Evolutionary conservation across 2,113 vertebrate species (phyloP), one percentile per base, ranked within the genome.

Genomic region (Microtus oregoni): DNA sequence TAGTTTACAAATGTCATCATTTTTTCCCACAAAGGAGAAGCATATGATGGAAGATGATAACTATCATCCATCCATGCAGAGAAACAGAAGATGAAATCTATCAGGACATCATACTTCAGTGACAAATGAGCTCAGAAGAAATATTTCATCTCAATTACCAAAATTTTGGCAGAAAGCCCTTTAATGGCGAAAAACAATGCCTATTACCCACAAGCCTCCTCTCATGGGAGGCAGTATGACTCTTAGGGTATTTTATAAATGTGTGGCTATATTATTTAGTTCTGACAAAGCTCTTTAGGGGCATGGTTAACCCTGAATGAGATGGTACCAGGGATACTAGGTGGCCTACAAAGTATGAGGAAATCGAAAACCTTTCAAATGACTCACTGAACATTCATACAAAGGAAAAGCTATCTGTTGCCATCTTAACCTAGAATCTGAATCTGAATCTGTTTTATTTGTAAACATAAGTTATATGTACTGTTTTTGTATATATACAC

Each of bases 391-490:
- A 95, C 14, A 94, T 70, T 87, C 63, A 97, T 78, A 94, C 17
- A 90, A 92, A 88, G 83, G 55, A 87, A 91, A 95, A 90, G 5
- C 26, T 87, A 22, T 61, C 94, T 85, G 88, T 35, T 86, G 38
- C 44, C 38, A 76, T 41, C 17, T 86, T 35, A 95, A 94, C 44
- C 94, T 88, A 96, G 61, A 92, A 75, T 8, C 24, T 32, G 73
- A 79, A 65, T n/a, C n/a, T n/a, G n/a, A n/a, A n/a, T n/a, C n/a
- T 93, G 83, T 94, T 90, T 67, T 83, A 97, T 47, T 63, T 92
- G 22, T 85, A 93, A 97, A 96, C 81, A 91, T 47, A 81, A n/a
- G 11, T 77, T 93, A 14, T 85, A 50, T 85, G 17, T 13, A 38
- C 58, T 92, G 41, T 70, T 55, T 94, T 38, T 41, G 41, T 76